phyloP scores from a whole-genome alignment of 2,888 invertebrate genomes.

The Lasioglossum leucozonium region DNA sequence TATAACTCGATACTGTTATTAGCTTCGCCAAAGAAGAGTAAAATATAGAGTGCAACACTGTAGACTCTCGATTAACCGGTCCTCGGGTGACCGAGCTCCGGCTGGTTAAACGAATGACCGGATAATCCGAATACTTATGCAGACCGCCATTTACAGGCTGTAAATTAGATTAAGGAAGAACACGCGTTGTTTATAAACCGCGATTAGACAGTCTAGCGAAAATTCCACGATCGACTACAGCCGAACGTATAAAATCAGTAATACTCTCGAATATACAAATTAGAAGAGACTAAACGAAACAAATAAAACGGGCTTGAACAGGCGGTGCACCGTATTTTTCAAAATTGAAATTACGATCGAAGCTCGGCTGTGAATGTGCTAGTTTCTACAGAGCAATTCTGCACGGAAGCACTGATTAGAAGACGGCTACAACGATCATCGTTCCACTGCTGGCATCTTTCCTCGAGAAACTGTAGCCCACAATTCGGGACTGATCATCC shows the following conservation, averaged over 20 bases:
- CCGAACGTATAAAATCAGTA: background rate
- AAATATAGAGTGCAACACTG: constrained; percentile 4
- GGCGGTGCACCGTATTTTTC: too few relatives aligned
- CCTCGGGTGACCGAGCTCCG: background rate
- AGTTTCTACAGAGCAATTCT: background rate
- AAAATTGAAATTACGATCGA: too few relatives aligned
- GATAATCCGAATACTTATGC: background rate
- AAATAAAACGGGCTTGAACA: background rate
- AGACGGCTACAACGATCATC: background rate
- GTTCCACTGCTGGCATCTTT: background rate
- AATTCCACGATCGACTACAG: background rate
- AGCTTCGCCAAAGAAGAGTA: constrained; percentile 8
- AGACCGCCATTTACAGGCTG: background rate
- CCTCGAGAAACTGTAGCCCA: background rate
- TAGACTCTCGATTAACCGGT: constrained; percentile 12
- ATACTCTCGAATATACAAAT: background rate
- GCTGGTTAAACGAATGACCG: background rate
- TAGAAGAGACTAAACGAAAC: background rate
- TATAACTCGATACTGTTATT: constrained; percentile 14
- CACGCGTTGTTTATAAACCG: constrained; percentile 1
- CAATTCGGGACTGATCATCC: background rate
- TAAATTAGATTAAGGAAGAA: background rate
- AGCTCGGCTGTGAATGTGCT: background rate
- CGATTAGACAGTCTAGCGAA: background rate
- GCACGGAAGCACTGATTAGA: background rate